Evolutionary conservation across 2,113 vertebrate species (phyloP).

Genomic region (Marmota monax): DNA sequence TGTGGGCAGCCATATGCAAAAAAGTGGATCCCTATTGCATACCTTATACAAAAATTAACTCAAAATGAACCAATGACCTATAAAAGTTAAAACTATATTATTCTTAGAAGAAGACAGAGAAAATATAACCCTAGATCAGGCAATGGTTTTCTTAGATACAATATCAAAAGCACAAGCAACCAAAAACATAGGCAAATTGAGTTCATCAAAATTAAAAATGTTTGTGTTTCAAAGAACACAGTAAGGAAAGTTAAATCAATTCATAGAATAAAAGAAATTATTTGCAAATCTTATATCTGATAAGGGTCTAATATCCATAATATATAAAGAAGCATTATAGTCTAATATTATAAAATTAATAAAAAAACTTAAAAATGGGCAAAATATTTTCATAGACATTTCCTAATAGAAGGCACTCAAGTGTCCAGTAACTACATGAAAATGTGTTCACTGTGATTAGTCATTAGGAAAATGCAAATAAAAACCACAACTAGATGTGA

Average conservation of each 20-base stretch:
- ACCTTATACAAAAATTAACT: neutral
- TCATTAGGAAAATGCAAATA: neutral
- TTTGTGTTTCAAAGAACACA: neutral
- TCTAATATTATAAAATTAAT: neutral
- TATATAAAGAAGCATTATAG: neutral
- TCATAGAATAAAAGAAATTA: neutral
- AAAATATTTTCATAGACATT: neutral
- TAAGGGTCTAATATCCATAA: neutral
- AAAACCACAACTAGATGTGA: neutral
- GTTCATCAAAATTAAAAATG: neutral
- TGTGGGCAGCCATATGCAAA: neutral
- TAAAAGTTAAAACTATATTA: constrained; percentile 7
- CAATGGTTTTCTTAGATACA: neutral
- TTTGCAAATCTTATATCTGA: neutral
- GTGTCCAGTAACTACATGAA: neutral
- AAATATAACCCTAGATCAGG: neutral
- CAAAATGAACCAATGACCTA: neutral
- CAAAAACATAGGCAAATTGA: neutral
- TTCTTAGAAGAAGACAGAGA: neutral
- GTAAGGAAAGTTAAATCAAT: neutral
- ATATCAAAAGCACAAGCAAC: neutral
- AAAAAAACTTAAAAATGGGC: neutral
- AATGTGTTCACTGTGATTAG: neutral
- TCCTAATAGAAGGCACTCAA: neutral
- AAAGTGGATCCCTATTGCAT: neutral